phyloP scores from a whole-genome alignment of 2,797 vertebrate genomes.

The Sphenopsis melanotis region DNA sequence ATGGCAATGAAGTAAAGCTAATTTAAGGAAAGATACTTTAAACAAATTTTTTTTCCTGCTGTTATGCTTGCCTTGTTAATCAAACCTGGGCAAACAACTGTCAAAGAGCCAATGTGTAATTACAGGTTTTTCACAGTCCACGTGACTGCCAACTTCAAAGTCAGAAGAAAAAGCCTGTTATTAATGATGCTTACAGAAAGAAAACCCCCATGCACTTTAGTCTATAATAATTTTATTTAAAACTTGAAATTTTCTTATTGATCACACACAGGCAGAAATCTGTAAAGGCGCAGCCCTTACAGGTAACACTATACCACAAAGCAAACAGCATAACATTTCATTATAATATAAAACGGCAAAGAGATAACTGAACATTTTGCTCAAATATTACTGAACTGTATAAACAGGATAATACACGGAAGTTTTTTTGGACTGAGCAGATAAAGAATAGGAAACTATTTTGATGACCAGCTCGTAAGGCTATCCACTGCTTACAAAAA shows the following conservation, averaged over 20 bases:
- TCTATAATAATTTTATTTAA: background rate
- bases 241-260: background rate
- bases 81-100: background rate
- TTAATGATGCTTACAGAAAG: background rate
- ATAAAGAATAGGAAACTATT: background rate
- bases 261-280: background rate
- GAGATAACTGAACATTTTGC: background rate
- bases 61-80: background rate
- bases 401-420: rapidly evolving
- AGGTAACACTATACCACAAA: background rate
- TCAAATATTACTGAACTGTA: background rate
- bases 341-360: background rate
- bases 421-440: background rate
- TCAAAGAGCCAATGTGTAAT: background rate
- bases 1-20: background rate
- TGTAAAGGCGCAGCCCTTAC: background rate
- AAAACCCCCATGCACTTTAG: background rate
- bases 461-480: background rate
- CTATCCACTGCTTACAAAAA: background rate
- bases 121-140: background rate
- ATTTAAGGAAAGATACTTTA: background rate
- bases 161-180: background rate
- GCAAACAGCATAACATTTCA: background rate
- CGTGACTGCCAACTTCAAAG: background rate
- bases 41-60: background rate